Conservation (phyloP, 1,140 invertebrate species). For the Calephelis virginiensis region DNA sequence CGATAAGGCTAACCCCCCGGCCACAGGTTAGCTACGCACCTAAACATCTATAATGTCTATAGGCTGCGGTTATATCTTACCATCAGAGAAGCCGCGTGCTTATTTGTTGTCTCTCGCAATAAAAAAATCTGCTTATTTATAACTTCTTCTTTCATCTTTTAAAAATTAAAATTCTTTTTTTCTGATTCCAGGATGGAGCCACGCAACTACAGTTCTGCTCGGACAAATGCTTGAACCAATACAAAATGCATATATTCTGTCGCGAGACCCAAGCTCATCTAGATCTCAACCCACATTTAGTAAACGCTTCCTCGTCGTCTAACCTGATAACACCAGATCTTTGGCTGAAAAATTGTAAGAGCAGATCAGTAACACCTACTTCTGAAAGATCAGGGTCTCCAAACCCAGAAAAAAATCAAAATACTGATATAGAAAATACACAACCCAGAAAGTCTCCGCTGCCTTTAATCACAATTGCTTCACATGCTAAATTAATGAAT, state of each 20-base stretch:
- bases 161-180: constrained; percentile 18
- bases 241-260: constrained; percentile 97
- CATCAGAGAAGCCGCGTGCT: too few relatives aligned
- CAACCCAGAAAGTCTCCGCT: constrained; percentile 59
- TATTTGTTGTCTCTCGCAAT: too few relatives aligned
- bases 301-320: constrained; percentile 68
- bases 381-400: constrained; percentile 65
- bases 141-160: neutral
- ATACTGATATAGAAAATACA: constrained; percentile 50
- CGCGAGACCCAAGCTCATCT: constrained; percentile 93
- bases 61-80: too few relatives aligned
- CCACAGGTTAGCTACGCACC: too few relatives aligned
- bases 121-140: too few relatives aligned
- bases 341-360: constrained; percentile 88
- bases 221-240: constrained; percentile 95
- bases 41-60: too few relatives aligned
- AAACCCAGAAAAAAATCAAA: constrained; percentile 51
- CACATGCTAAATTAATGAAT: constrained; percentile 80
- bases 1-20: too few relatives aligned
- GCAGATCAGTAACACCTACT: constrained; percentile 80
- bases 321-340: constrained; percentile 92
- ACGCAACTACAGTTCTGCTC: constrained; percentile 90
- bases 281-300: constrained; percentile 87
- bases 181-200: constrained; percentile 83
- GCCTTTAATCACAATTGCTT: constrained; percentile 80